These are phyloP conservation scores for Mya arenaria DNA, from an alignment of 1,140 invertebrate species.

Conservation along the genomic window DNA sequence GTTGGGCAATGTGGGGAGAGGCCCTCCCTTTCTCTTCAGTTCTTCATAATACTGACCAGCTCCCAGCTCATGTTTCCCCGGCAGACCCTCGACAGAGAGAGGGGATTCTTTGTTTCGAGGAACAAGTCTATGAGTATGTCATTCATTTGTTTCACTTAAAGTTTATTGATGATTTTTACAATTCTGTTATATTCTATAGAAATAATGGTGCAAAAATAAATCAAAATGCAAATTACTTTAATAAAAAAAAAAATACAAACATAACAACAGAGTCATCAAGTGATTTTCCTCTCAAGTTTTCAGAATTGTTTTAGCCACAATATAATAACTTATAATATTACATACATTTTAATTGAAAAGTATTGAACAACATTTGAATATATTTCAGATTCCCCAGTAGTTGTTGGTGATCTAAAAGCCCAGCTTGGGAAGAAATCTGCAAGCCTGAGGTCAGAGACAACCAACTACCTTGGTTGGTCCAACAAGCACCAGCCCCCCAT, in stretches of 20 bases:
- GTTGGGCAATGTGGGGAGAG: constrained; percentile 63
- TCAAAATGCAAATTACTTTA: too few relatives aligned
- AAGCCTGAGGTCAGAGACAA: constrained; percentile 78
- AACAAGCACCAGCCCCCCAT: constrained; percentile 89
- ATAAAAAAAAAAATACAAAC: too few relatives aligned
- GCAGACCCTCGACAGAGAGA: constrained; percentile 84
- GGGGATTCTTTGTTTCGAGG: constrained; percentile 84
- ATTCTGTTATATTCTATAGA: too few relatives aligned
- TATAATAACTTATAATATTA: too few relatives aligned
- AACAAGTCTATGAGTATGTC: constrained; percentile 17
- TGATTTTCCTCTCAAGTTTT: too few relatives aligned
- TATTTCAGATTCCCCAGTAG: background rate
- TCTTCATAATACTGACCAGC: constrained; percentile 88
- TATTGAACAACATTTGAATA: too few relatives aligned
- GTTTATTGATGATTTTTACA: too few relatives aligned
- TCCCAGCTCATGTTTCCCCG: constrained; percentile 88
- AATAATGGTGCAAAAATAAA: too few relatives aligned
- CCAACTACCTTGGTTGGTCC: constrained; percentile 90
- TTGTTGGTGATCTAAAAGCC: background rate
- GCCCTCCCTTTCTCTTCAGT: constrained; percentile 85
- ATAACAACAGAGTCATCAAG: too few relatives aligned
- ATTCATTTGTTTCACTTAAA: too few relatives aligned
- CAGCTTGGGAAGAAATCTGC: constrained; percentile 37
- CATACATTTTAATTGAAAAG: too few relatives aligned
- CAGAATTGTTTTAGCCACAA: too few relatives aligned